Conservation (phyloP, 2,113 vertebrate species). For the Chionodraco myersi region DNA sequence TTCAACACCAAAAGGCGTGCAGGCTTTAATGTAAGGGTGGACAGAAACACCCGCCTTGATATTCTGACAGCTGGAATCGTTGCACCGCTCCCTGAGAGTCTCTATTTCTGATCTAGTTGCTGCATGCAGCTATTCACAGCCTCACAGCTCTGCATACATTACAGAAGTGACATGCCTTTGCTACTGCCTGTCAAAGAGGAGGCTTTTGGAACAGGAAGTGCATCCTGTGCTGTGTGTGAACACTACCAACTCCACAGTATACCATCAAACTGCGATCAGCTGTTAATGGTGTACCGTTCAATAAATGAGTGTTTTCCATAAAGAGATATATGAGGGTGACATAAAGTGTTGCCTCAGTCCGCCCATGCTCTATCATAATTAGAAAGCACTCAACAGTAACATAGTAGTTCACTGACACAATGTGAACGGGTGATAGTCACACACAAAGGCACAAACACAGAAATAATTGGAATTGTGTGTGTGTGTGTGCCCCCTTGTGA, state of each 20-base stretch:
- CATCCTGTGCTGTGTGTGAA: not conserved
- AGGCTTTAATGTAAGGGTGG: not conserved
- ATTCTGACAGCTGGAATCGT: slow-evolving; percentile 26
- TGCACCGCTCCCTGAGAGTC: slow-evolving; percentile 45
- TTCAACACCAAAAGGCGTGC: not conserved
- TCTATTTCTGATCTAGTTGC: slow-evolving; percentile 58
- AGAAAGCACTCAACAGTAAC: slow-evolving; percentile 53
- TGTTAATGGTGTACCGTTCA: slow-evolving; percentile 28
- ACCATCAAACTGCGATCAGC: slow-evolving; percentile 18
- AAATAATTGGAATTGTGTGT: slow-evolving; percentile 36
- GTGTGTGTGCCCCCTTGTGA: slow-evolving; percentile 10
- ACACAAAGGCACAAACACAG: slow-evolving; percentile 34
- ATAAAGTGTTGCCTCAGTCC: slow-evolving; percentile 7
- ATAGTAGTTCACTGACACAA: slow-evolving; percentile 43
- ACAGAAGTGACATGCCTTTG: slow-evolving; percentile 46
- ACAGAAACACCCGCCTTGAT: slow-evolving; percentile 3
- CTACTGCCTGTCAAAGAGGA: slow-evolving; percentile 36
- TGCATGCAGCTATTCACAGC: slow-evolving; percentile 59
- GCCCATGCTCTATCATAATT: slow-evolving; percentile 46
- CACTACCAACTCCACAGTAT: not conserved
- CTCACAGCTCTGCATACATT: slow-evolving; percentile 55
- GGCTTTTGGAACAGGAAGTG: slow-evolving; percentile 22
- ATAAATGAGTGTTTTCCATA: slow-evolving; percentile 36
- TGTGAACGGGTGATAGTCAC: slow-evolving; percentile 33
- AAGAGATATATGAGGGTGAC: slow-evolving; percentile 27